Base-by-base conservation (phyloP, 2,888 invertebrate species). In the Ischnus inquisitorius region DNA sequence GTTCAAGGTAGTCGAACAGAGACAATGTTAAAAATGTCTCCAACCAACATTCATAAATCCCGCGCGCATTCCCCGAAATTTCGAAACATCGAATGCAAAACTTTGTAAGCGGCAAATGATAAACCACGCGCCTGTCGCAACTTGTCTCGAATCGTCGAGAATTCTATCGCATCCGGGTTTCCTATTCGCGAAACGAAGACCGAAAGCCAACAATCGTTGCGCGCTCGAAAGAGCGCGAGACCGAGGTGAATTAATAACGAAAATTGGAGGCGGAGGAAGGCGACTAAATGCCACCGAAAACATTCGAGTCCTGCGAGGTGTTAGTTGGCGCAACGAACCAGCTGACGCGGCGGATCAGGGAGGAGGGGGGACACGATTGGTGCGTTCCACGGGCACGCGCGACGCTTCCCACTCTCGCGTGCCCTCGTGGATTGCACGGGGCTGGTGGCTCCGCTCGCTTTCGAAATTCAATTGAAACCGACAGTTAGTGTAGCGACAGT, bases 401-500 rank as follows among this genome's bases (percentile, higher is more conserved):
- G 65, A 57, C 51, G 65, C 28, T 28, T 34, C 14, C 28, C 60
- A 28, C 25, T 60, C 25, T 60, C 10, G 16, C 22, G 41, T 1
- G 51, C 60, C 62, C 46, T 46, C 34, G 57, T 79, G 84, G 79
- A 83, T 89, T 89, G 88, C 88, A 41, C 78, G 88, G 79, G 83
- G 85, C 65, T 22, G 41, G 25, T 22, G 28, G 46, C 68, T 41
- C 82, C 83, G 87, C 86, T 85, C 82, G 34, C 84, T 89, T 90
- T 89, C 90, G 90, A 92, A 92, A 91, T 92, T 92, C 89, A 91
- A 92, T 90, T 89, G 88, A 86, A 88, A 88, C 88, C 89, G 89
- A 83, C 92, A 93, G 92, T 92, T 91, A 92, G 92, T 91, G 91
- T 92, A 92, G 92, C 90, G 91, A 90, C 90, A 89, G 92, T 90